Evolutionary conservation across 2,113 vertebrate genomes (phyloP).

Genomic region (Ptilonorhynchus violaceus): DNA sequence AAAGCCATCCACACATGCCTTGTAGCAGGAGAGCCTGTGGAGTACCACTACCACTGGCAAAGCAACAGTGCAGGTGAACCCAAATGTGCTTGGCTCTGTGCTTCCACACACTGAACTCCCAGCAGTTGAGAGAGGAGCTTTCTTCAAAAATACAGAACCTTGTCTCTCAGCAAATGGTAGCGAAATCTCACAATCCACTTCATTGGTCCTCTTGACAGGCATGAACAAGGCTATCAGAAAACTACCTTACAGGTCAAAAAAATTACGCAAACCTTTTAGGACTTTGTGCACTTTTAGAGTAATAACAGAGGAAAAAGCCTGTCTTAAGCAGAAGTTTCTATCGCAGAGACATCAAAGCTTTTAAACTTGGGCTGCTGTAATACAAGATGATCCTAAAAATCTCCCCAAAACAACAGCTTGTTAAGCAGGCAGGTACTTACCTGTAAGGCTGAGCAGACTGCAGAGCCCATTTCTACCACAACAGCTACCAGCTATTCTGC

Average conservation of each 20-base stretch:
- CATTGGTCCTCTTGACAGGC: not conserved
- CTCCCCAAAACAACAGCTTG: not conserved
- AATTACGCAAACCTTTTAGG: not conserved
- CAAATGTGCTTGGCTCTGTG: not conserved
- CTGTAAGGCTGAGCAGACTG: not conserved
- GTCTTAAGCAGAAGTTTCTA: not conserved
- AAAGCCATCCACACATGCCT: not conserved
- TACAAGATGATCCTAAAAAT: not conserved
- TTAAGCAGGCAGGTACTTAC: conserved; percentile 23
- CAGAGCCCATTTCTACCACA: not conserved
- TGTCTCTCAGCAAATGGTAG: not conserved
- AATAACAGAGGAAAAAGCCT: not conserved
- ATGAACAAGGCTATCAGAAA: not conserved
- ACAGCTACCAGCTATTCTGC: not conserved
- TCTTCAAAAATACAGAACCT: not conserved
- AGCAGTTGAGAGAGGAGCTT: not conserved
- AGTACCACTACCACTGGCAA: not conserved
- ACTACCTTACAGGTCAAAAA: not conserved
- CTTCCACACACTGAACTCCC: not conserved
- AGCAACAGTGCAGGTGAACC: not conserved
- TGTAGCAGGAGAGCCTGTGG: not conserved
- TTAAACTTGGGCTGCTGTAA: not conserved
- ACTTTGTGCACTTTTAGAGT: not conserved
- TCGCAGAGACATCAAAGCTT: not conserved
- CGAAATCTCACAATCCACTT: not conserved